Percentiles rank a stretch among this genome's conserved stretches.
Conservation (phyloP, 2,797 vertebrate genomes). For the Salarias fasciatus region DNA sequence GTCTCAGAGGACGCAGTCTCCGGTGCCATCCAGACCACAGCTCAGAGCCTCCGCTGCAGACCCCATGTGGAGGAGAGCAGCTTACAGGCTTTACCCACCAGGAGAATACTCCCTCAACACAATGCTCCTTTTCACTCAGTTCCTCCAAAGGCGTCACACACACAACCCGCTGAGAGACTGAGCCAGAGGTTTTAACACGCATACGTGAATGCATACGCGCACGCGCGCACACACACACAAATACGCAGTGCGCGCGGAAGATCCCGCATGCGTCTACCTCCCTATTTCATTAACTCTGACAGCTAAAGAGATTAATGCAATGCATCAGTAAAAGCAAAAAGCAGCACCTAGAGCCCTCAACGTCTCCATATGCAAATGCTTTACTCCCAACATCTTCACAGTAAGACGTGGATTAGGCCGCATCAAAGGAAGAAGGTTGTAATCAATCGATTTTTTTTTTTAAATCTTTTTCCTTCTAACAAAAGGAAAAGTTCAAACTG, state of each 20-base stretch:
- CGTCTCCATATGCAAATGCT: slow-evolving; percentile 67
- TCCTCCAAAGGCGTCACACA: slow-evolving; percentile 61
- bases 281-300: slow-evolving; percentile 65
- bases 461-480: slow-evolving; percentile 43
- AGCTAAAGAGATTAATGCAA: slow-evolving; percentile 62
- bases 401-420: slow-evolving; percentile 73
- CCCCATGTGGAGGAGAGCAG: slow-evolving; percentile 75
- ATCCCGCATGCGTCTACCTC: slow-evolving; percentile 29
- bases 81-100: slow-evolving; percentile 75
- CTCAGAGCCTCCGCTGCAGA: slow-evolving; percentile 67
- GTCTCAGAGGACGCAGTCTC: slow-evolving; percentile 50
- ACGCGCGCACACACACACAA: not conserved
- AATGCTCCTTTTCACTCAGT: slow-evolving; percentile 80
- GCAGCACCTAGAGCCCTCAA: slow-evolving; percentile 46
- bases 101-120: slow-evolving; percentile 75
- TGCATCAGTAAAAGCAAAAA: slow-evolving; percentile 59
- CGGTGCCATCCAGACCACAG: slow-evolving; percentile 75
- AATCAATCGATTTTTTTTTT: slow-evolving; percentile 65
- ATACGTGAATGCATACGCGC: slow-evolving; percentile 17
- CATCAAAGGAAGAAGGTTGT: slow-evolving; percentile 73
- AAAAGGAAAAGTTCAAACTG: slow-evolving; percentile 62
- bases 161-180: slow-evolving; percentile 58
- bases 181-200: slow-evolving; percentile 49
- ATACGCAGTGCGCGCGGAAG: not conserved
- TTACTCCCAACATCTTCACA: slow-evolving; percentile 63